Evolutionary conservation across 2,113 vertebrate genomes (phyloP), one percentile per base, ranked within the genome.

Genomic region (Austrofundulus limnaeus): DNA sequence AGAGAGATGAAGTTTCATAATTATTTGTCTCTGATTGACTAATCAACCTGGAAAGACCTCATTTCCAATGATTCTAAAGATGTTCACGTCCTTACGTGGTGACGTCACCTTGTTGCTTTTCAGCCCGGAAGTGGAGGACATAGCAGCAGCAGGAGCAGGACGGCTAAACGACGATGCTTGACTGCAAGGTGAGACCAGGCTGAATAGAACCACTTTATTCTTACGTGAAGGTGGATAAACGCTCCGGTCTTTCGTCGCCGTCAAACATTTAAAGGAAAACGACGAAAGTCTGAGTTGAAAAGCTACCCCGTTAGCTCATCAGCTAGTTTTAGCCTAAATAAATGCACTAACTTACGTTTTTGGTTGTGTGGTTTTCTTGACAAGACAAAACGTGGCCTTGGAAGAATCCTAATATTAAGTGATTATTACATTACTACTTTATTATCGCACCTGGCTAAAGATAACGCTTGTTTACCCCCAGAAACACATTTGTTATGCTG

Each of bases 241-340:
- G 9, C 13, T 2, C 6, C 11, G 2, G 17, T 24, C 6, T 1
- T 0, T 5, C 39, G 0, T 16, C 5, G 17, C 41, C 5, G 34
- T 11, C 17, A 23, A 52, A 2, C 10, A 70, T 64, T 16, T 4
- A 12, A 48, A 25, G 28, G 38, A 56, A 9, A 17, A 19, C 20
- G 46, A 20, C 23, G n/a, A 5, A 17, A 48, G 15, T 13, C 2
- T 11, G 20, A 42, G 49, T 61, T 54, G 51, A 16, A 46, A 25
- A 15, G 51, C 23, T 71, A 16, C 11, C 10, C 49, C 13, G 24
- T 60, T 77, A 71, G 82, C 77, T 46, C 3, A 28, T 20, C 55
- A 37, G 73, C 52, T 80, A 81, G 70, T 63, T 8, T 25, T 34
- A 56, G 70, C 72, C 61, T 48, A 39, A 25, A 11, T 17, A 42